These are phyloP conservation scores for Steinernema carpocapsae DNA, from an alignment of 2,888 invertebrate genomes.

Conservation along the genomic window DNA sequence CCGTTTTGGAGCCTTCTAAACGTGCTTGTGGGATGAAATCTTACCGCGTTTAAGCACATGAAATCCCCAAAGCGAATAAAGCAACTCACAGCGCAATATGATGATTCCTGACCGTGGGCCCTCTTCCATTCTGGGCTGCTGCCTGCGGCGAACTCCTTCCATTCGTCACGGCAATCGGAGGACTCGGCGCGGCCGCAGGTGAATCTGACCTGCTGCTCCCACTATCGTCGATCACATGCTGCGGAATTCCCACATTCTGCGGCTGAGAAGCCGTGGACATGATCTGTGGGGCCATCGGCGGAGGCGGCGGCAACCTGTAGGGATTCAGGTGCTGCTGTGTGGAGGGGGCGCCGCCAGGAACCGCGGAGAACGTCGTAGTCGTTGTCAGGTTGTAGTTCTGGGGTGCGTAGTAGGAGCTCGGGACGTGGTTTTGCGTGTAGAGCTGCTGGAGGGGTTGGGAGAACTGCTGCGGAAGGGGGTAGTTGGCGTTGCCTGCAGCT, in stretches of 20 bases:
- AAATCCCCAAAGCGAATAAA: background rate
- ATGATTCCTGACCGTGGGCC: conserved; percentile 3
- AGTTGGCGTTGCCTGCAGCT: conserved; percentile 17
- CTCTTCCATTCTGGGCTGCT: background rate
- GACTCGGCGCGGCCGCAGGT: conserved; percentile 16
- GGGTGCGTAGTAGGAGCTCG: conserved; percentile 1
- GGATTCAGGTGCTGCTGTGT: conserved; percentile 12
- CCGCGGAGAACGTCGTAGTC: conserved; percentile 21
- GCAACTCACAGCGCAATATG: background rate
- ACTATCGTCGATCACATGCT: conserved; percentile 20
- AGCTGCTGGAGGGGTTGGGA: conserved; percentile 1
- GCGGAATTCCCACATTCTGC: conserved; percentile 12
- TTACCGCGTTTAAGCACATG: no score
- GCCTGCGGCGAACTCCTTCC: conserved; percentile 15
- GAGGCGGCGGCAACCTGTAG: conserved; percentile 19
- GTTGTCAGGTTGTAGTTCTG: conserved; percentile 19
- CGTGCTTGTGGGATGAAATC: no score
- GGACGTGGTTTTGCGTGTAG: background rate
- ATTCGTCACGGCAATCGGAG: background rate
- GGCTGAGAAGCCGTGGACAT: background rate
- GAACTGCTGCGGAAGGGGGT: background rate
- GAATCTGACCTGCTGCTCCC: conserved; percentile 14
- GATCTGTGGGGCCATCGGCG: background rate
- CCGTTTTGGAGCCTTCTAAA: no score
- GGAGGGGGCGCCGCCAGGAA: conserved; percentile 13